Conservation (phyloP, 2,888 invertebrate genomes). For the Drosophila merina region DNA sequence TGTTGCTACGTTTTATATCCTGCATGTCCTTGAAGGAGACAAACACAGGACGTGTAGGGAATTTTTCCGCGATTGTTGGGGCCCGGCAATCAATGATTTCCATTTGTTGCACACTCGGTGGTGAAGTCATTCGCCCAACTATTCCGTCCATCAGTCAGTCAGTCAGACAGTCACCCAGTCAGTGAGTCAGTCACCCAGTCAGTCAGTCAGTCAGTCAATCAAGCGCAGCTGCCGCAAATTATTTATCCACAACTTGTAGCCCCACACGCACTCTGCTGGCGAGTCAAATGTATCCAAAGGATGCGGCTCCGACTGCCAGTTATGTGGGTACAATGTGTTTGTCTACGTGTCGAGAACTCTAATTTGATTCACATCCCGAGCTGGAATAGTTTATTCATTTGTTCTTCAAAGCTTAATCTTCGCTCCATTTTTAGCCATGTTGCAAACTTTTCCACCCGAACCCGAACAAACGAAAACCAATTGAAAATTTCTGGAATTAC, state of each 20-base stretch:
- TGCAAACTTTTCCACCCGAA: conserved; percentile 9
- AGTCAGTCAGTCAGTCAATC: conserved; percentile 37
- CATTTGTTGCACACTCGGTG: conserved; percentile 27
- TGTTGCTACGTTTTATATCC: conserved; percentile 61
- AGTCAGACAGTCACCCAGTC: conserved; percentile 1
- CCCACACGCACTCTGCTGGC: conserved; percentile 28
- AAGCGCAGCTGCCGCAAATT: conserved; percentile 52
- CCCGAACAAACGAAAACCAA: conserved; percentile 17
- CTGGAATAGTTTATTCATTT: conserved; percentile 41
- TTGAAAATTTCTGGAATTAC: conserved; percentile 26
- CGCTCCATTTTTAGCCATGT: conserved; percentile 10
- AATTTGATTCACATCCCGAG: conserved; percentile 22
- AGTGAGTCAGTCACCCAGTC: conserved; percentile 22
- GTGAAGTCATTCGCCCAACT: conserved; percentile 12
- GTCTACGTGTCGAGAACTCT: conserved; percentile 48
- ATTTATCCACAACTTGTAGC: conserved; percentile 55
- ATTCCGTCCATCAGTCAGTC: conserved; percentile 12
- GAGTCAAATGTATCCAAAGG: conserved; percentile 44
- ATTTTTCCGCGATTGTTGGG: conserved; percentile 33
- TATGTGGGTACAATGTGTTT: conserved; percentile 43
- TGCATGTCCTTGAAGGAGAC: conserved; percentile 55
- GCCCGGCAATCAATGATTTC: conserved; percentile 40
- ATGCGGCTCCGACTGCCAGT: conserved; percentile 21
- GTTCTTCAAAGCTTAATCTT: conserved; percentile 25
- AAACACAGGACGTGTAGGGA: conserved; percentile 48